A percentile compares a stretch with the other conserved stretches of the same genome.
Evolutionary conservation across 2,888 invertebrate genomes (phyloP).

Genomic region (Neelides folsomi): DNA sequence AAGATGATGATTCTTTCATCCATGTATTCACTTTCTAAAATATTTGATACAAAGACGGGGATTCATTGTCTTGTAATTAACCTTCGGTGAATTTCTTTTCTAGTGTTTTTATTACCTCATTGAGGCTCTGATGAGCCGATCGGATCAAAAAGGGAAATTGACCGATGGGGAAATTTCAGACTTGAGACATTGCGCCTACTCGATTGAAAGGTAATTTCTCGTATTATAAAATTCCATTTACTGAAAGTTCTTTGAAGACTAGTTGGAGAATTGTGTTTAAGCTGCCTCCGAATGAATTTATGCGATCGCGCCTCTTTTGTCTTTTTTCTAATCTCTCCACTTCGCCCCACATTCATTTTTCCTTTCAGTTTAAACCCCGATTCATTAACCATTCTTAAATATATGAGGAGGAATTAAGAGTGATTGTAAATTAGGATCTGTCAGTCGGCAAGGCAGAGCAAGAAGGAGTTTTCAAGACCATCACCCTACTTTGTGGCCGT

Average conservation of each 20-base stretch:
- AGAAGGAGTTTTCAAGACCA: slow-evolving; percentile 40
- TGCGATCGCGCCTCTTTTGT: neutral
- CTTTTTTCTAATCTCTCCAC: neutral
- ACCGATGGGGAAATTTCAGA: slow-evolving; percentile 28
- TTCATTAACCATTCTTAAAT: too few relatives aligned
- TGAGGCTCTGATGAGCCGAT: slow-evolving; percentile 18
- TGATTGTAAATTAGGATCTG: slow-evolving; percentile 21
- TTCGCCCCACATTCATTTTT: neutral
- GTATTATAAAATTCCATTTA: too few relatives aligned
- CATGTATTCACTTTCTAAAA: too few relatives aligned
- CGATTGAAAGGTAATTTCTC: slow-evolving; percentile 24
- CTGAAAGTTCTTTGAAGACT: too few relatives aligned
- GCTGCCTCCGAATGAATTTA: slow-evolving; percentile 1
- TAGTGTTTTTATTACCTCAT: slow-evolving; percentile 30
- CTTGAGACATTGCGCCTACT: slow-evolving; percentile 26
- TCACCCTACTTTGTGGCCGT: slow-evolving; percentile 42
- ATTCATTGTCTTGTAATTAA: neutral
- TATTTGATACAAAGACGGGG: too few relatives aligned
- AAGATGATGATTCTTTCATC: too few relatives aligned
- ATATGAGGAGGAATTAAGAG: too few relatives aligned
- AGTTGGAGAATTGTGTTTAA: neutral
- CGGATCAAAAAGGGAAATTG: slow-evolving; percentile 28
- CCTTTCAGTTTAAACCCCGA: neutral
- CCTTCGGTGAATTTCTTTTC: slow-evolving; percentile 4
- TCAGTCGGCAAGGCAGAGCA: slow-evolving; percentile 25